A percentile compares a stretch with the other conserved stretches of the same genome.
Conservation (phyloP, 2,797 vertebrate species). For the Pelobates cultripes region DNA sequence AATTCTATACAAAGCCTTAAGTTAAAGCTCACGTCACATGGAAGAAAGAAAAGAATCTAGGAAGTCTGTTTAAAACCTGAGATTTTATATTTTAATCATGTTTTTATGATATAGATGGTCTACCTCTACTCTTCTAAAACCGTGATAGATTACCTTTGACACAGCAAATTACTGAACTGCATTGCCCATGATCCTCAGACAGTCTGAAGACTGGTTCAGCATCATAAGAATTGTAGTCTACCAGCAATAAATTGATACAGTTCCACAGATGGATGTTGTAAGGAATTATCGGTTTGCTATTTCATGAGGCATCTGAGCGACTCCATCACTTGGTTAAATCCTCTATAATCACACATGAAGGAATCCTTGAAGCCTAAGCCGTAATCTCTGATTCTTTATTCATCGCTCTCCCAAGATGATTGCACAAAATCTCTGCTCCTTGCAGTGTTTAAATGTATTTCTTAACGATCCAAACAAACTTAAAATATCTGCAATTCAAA, state of each 20-base stretch:
- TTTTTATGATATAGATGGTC: no score
- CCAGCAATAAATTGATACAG: no score
- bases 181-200: no score
- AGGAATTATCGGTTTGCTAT: not conserved
- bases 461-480: not conserved
- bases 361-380: conserved; percentile 45
- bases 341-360: conserved; percentile 56
- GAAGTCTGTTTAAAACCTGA: not conserved
- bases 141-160: no score
- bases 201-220: no score
- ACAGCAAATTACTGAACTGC: no score
- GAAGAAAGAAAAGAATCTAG: not conserved
- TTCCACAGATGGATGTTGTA: not conserved
- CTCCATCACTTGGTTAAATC: conserved; percentile 45
- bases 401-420: conserved; percentile 33
- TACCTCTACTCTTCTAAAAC: no score
- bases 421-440: conserved; percentile 33
- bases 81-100: not conserved
- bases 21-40: conserved; percentile 9
- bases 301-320: conserved; percentile 25
- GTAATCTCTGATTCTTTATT: conserved; percentile 50
- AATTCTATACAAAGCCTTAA: conserved; percentile 19
- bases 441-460: conserved; percentile 22
- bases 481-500: no score
- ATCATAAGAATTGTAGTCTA: no score